A percentile compares a stretch with the other conserved stretches of the same genome.
Evolutionary conservation across 2,888 invertebrate genomes (phyloP).

Genomic region (Stramonita haemastoma): DNA sequence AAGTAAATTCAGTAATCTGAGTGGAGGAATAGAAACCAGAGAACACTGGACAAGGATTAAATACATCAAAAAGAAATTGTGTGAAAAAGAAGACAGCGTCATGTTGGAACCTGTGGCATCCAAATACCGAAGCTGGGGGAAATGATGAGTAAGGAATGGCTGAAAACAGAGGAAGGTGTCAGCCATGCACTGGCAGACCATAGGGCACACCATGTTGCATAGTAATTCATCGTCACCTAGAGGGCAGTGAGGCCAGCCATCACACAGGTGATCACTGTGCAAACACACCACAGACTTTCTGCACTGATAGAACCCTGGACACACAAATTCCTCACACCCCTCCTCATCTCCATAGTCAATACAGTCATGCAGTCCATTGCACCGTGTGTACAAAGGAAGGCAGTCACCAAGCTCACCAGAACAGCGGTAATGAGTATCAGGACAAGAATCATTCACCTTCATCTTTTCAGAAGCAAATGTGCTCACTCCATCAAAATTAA

Average conservation of each 20-base stretch:
- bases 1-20: background rate
- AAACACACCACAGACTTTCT: background rate
- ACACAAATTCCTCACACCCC: background rate
- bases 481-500: background rate
- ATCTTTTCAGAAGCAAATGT: background rate
- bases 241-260: conserved; percentile 10
- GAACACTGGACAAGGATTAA: conserved; percentile 3
- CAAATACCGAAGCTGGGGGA: background rate
- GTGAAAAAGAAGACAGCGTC: background rate
- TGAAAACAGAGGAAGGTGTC: background rate
- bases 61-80: background rate
- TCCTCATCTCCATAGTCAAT: background rate
- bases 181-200: background rate
- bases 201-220: background rate
- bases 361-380: background rate
- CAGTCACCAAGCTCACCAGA: background rate
- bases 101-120: background rate
- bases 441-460: background rate
- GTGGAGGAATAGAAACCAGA: background rate
- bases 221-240: background rate
- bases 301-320: background rate
- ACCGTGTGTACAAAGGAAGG: background rate
- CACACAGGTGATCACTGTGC: background rate
- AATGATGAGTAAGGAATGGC: background rate
- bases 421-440: background rate